Evolutionary conservation across 2,888 invertebrate genomes (phyloP), one percentile per base, ranked within the genome.

Genomic region (Taphrorychus bicolor): DNA sequence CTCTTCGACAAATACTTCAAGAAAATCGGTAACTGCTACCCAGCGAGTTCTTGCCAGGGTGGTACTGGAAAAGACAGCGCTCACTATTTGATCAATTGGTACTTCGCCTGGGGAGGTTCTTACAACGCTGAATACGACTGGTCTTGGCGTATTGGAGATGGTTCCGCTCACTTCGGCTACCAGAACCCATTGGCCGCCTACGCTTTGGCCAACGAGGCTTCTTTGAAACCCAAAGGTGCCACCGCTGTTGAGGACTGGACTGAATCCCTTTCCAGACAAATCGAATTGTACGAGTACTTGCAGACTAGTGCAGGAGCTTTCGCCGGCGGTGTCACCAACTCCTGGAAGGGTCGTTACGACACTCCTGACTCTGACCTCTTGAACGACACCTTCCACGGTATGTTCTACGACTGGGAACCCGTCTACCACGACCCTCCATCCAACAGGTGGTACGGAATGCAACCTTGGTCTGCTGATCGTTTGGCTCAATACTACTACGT

Each of bases 361-460:
- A 69, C 69, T 18, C 75, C 74, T 2, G 68, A 71, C 17, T 17
- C 68, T 14, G 71, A 74, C 42, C 24, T 75, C 3, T 58, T 67
- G 2, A 42, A 64, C 4, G 69, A 73, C 53, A 74, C 75, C 22
- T 71, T 71, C 69, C 42, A 71, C 24, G 71, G 71, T 16, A 73
- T 73, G 74, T 73, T 70, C 49, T 74, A 73, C 62, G 70, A 72
- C 45, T 74, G 74, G 74, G 73, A 73, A 62, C 74, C 74, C 16
- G 65, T 74, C 2, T 75, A 75, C 65, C 75, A 75, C 53, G 73
- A 75, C 59, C 75, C 75, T 7, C 75, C 75, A 65, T 75, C 75
- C 56, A 75, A 75, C 71, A 72, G 71, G 67, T 75, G 75, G 74
- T 75, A 54, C 60, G 75, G 75, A 66, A 75, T 75, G 75, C 75